These are phyloP conservation scores for Spialia ferax DNA, from an alignment of 2,888 invertebrate species.

Conservation along the genomic window DNA sequence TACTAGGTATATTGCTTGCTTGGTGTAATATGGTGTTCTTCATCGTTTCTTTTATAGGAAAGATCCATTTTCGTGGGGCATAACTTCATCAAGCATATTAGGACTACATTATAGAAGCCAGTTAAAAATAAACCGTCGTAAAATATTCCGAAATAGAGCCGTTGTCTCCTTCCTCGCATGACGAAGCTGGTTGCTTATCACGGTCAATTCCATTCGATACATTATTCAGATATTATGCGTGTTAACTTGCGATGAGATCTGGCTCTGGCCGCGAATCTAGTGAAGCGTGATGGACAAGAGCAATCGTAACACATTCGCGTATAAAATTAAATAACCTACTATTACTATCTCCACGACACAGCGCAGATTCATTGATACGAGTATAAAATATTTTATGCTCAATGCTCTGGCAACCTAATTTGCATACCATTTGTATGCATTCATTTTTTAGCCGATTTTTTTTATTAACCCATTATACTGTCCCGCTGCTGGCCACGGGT, in stretches of 20 bases:
- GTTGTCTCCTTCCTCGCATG: neutral
- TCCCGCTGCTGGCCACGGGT: too few species aligned
- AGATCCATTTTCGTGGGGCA: neutral
- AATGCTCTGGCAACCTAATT: neutral
- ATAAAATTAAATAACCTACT: neutral
- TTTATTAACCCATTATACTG: too few species aligned
- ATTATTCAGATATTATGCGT: slow-evolving; percentile 19
- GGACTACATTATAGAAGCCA: neutral
- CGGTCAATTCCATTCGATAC: slow-evolving; percentile 2
- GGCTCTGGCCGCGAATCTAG: slow-evolving; percentile 24
- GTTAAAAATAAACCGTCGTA: neutral
- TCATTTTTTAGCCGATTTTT: too few species aligned
- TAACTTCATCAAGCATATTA: neutral
- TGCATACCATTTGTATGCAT: too few species aligned
- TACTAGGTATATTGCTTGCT: too few species aligned
- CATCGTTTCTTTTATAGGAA: too few species aligned
- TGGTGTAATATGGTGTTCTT: too few species aligned
- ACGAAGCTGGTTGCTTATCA: neutral
- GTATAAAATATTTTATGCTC: neutral
- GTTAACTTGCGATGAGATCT: slow-evolving; percentile 26
- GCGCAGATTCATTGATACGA: neutral
- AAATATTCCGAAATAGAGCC: slow-evolving; percentile 8
- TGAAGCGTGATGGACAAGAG: slow-evolving; percentile 36
- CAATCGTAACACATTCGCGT: slow-evolving; percentile 24
- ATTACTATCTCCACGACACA: neutral